Conservation (phyloP, 2,113 vertebrate species). For the Gadus macrocephalus region DNA sequence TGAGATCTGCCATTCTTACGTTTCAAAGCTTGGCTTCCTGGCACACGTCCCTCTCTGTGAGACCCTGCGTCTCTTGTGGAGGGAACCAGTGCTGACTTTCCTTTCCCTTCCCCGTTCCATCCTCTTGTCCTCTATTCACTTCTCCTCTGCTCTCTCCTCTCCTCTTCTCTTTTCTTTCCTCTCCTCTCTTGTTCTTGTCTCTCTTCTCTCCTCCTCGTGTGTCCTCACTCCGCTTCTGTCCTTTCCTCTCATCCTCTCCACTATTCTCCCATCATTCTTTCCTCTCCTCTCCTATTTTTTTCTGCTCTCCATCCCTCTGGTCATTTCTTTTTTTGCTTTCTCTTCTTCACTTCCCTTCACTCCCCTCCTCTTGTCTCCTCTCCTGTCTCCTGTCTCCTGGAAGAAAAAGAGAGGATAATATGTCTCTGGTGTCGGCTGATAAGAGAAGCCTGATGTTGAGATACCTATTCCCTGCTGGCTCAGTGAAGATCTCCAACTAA, state of each 20-base stretch:
- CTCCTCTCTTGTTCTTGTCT: background rate
- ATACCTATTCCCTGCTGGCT: background rate
- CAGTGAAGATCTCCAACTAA: too few relatives aligned
- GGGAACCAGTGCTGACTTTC: slow-evolving; percentile 44
- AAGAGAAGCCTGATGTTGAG: background rate
- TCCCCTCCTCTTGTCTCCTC: background rate
- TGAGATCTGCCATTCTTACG: slow-evolving; percentile 82
- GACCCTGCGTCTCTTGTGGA: slow-evolving; percentile 47
- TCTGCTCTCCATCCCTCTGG: background rate
- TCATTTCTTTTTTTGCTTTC: slow-evolving; percentile 1
- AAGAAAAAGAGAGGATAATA: background rate
- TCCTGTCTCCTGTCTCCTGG: background rate
- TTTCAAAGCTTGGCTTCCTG: slow-evolving; percentile 82
- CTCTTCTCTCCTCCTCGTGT: background rate
- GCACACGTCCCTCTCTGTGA: slow-evolving; percentile 46
- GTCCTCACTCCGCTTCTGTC: background rate
- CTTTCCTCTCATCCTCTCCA: background rate
- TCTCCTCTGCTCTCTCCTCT: background rate
- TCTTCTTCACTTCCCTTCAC: background rate
- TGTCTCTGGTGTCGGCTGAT: too few relatives aligned
- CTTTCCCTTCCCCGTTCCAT: slow-evolving; percentile 1
- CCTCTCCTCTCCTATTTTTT: background rate
- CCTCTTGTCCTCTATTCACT: slow-evolving; percentile 12
- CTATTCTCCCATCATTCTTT: background rate
- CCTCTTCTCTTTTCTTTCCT: background rate